A percentile compares a stretch with the other conserved stretches of the same genome.
Evolutionary conservation across 2,113 vertebrate species (phyloP).

Genomic region (Spermophilus dauricus): DNA sequence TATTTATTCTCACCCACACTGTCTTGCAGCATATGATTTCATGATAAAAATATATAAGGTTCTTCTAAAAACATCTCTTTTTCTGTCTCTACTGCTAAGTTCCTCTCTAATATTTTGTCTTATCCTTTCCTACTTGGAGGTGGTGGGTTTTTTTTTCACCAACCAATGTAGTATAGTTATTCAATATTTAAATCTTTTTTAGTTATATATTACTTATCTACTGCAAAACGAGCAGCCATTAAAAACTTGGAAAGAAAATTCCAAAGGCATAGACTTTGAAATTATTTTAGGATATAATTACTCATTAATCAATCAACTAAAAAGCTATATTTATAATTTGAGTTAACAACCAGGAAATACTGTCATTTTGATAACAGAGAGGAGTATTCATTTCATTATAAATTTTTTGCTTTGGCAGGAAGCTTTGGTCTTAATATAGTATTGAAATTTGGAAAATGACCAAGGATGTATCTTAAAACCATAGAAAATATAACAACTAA

Average conservation of each 20-base stretch:
- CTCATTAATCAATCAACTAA: constrained; percentile 64
- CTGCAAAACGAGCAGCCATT: constrained; percentile 51
- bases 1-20: constrained; percentile 38
- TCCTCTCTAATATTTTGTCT: background rate
- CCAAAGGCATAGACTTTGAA: constrained; percentile 50
- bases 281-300: constrained; percentile 61
- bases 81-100: background rate
- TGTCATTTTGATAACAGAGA: constrained; percentile 48
- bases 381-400: constrained; percentile 50
- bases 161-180: constrained; percentile 13
- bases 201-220: constrained; percentile 38
- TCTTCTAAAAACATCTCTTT: background rate
- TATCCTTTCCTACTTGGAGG: background rate
- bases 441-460: constrained; percentile 63
- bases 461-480: constrained; percentile 70
- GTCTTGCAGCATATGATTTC: constrained; percentile 5
- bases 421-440: constrained; percentile 68
- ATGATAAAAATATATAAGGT: constrained; percentile 36
- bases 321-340: constrained; percentile 60
- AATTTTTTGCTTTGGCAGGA: constrained; percentile 57
- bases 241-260: constrained; percentile 62
- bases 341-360: constrained; percentile 37
- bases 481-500: constrained; percentile 64
- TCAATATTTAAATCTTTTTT: constrained; percentile 60
- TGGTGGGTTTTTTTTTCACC: background rate